Evolutionary conservation across 2,888 invertebrate genomes (phyloP).

Genomic region (Epistrophe eligans): DNA sequence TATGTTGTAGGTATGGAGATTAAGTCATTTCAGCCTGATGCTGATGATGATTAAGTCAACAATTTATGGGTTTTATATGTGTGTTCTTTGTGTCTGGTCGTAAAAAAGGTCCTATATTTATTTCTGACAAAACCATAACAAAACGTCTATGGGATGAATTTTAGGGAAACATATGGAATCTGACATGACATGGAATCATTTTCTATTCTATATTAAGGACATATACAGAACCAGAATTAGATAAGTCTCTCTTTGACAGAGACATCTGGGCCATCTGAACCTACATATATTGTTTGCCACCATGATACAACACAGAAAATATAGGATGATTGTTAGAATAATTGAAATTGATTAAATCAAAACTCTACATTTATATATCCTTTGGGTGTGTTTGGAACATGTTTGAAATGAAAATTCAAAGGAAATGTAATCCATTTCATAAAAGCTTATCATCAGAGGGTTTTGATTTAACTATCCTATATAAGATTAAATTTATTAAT

Average conservation of each 20-base stretch:
- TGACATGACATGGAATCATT: not conserved
- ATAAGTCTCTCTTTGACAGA: slow-evolving; percentile 20
- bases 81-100: slow-evolving; percentile 22
- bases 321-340: not conserved
- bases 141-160: not conserved
- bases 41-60: slow-evolving; percentile 51
- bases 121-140: not conserved
- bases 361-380: not conserved
- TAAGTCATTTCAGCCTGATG: slow-evolving; percentile 46
- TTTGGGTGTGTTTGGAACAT: not conserved
- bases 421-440: not conserved
- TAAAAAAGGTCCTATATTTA: slow-evolving; percentile 18
- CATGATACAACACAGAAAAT: not conserved
- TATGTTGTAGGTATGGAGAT: slow-evolving; percentile 34
- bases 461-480: not conserved
- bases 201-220: not conserved
- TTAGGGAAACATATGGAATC: slow-evolving; percentile 24
- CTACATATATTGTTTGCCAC: not conserved
- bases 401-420: not conserved
- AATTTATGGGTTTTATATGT: slow-evolving; percentile 57
- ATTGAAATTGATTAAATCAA: slow-evolving; percentile 24
- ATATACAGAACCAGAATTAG: not conserved
- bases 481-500: no score
- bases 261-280: slow-evolving; percentile 22
- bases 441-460: not conserved